Conservation (phyloP, 30 jellyfish, hydroid and myxozoan genomes). For the Phacellophora camtschatica region DNA sequence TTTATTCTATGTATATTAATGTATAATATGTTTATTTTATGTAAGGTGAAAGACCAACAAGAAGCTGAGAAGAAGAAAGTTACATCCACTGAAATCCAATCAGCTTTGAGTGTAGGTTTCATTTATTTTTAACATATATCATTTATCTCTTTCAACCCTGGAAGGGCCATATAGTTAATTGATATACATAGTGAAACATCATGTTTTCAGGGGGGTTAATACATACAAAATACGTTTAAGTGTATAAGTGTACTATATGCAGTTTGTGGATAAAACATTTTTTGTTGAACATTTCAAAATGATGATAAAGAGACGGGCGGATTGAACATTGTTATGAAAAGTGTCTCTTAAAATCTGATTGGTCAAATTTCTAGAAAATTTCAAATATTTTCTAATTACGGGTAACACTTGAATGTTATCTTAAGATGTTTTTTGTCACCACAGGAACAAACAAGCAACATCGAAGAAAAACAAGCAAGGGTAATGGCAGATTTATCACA, state of each 20-base stretch:
- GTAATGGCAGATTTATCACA: constrained; percentile 92
- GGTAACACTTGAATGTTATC: too few relatives aligned
- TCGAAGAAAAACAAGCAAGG: constrained; percentile 89
- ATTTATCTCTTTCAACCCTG: too few relatives aligned
- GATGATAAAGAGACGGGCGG: constrained; percentile 73
- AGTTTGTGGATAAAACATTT: too few relatives aligned
- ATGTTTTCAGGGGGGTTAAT: too few relatives aligned
- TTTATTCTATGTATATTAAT: too few relatives aligned
- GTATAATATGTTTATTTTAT: not conserved
- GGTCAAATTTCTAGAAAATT: not conserved
- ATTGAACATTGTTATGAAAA: constrained; percentile 31
- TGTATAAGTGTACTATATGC: too few relatives aligned
- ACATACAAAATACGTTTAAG: too few relatives aligned
- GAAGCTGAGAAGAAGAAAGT: constrained; percentile 99
- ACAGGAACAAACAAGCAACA: constrained; percentile 85
- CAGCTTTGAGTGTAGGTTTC: constrained; percentile 55
- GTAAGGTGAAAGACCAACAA: constrained; percentile 92
- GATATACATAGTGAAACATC: too few relatives aligned
- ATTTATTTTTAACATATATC: too few relatives aligned
- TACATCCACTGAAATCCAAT: constrained; percentile 94
- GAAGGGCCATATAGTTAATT: too few relatives aligned
- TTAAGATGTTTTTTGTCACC: not conserved
- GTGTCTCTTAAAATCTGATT: constrained; percentile 31
- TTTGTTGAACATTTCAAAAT: too few relatives aligned
- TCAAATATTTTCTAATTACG: not conserved